These are phyloP conservation scores for Pardosa pseudoannulata DNA, from an alignment of 2,888 invertebrate genomes.

Conservation along the genomic window DNA sequence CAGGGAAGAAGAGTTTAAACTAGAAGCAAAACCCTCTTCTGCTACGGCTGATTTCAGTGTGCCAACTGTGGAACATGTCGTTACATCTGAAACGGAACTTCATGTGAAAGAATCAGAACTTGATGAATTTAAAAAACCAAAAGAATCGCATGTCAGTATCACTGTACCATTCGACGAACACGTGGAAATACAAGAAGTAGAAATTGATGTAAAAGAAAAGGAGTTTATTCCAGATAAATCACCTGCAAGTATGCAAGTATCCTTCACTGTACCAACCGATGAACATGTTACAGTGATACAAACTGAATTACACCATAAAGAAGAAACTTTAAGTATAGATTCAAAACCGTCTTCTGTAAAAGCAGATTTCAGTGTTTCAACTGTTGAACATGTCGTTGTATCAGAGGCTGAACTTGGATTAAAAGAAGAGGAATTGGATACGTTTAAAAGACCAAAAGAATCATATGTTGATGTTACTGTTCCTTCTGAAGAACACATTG, in stretches of 20 bases:
- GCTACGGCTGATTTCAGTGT: constrained; percentile 54
- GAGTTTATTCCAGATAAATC: constrained; percentile 38
- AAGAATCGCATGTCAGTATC: constrained; percentile 49
- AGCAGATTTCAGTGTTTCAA: constrained; percentile 52
- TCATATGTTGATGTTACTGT: constrained; percentile 38
- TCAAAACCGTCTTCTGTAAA: constrained; percentile 36
- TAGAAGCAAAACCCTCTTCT: constrained; percentile 21
- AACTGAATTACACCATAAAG: constrained; percentile 44
- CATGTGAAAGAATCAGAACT: constrained; percentile 57
- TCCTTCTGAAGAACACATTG: constrained; percentile 63
- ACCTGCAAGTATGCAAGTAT: constrained; percentile 38
- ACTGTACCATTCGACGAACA: constrained; percentile 56
- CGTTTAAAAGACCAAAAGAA: constrained; percentile 42
- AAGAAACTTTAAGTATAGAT: constrained; percentile 40
- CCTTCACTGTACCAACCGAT: constrained; percentile 60
- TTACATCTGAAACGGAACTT: constrained; percentile 48
- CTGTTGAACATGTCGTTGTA: constrained; percentile 65
- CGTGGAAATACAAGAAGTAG: constrained; percentile 46
- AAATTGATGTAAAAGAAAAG: constrained; percentile 59
- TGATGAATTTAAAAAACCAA: constrained; percentile 47
- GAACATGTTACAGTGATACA: constrained; percentile 73
- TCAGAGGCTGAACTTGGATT: constrained; percentile 50
- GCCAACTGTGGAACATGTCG: constrained; percentile 68
- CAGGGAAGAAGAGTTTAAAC: constrained; percentile 57
- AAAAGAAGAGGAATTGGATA: constrained; percentile 59